A percentile compares a stretch with the other conserved stretches of the same genome.
phyloP scores from a whole-genome alignment of 2,113 vertebrate species.

The Origma solitaria region DNA sequence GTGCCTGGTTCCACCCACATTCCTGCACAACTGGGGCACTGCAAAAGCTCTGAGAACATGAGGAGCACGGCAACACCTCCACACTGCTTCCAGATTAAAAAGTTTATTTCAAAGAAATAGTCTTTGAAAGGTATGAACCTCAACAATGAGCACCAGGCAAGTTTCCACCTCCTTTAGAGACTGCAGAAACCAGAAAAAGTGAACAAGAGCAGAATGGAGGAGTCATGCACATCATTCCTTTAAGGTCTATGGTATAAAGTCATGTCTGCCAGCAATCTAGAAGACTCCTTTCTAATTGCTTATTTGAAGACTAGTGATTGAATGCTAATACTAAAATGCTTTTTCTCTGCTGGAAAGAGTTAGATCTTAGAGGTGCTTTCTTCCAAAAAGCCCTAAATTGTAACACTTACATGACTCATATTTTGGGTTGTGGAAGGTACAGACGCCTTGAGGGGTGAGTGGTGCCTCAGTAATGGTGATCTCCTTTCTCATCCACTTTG shows the following conservation, averaged over 20 bases:
- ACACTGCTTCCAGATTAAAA: constrained; percentile 70
- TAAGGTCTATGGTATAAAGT: neutral
- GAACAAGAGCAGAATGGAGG: neutral
- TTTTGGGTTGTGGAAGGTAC: neutral
- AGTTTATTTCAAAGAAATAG: neutral
- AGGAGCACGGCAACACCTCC: constrained; percentile 68
- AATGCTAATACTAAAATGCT: neutral
- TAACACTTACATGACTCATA: neutral
- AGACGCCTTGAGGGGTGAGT: neutral
- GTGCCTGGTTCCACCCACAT: constrained; percentile 63
- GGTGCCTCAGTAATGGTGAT: neutral
- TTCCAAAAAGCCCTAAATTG: neutral
- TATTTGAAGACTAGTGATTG: neutral
- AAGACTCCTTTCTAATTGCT: neutral
- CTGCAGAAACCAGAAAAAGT: neutral
- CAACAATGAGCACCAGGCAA: neutral
- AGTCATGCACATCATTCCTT: neutral
- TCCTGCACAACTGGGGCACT: constrained; percentile 65
- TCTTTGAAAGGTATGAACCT: neutral
- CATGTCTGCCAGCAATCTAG: neutral
- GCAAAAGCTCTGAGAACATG: constrained; percentile 74
- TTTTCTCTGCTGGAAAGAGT: neutral
- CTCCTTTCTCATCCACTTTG: neutral
- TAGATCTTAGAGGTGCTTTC: neutral
- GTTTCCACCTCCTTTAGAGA: neutral